Evolutionary conservation across 2,888 invertebrate species (phyloP).

Genomic region (Agonum fuliginosum): DNA sequence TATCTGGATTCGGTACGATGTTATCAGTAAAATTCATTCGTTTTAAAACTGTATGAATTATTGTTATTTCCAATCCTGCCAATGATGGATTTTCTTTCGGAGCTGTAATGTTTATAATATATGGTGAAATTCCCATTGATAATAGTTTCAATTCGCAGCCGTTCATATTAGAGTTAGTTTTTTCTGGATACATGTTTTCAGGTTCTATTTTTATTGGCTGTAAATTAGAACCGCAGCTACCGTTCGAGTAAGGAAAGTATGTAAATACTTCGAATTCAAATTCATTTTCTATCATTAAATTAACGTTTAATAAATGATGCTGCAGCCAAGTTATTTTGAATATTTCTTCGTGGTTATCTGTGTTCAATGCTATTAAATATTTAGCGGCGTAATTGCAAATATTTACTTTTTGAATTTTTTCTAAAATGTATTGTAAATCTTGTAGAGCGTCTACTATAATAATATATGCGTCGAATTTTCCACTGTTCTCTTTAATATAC

Average conservation of each 20-base stretch:
- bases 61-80: conserved; percentile 35
- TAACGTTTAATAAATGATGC: conserved; percentile 10
- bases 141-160: conserved; percentile 17
- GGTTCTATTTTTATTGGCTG: neutral
- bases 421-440: neutral
- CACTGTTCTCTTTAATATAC: neutral
- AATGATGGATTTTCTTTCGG: neutral
- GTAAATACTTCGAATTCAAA: neutral
- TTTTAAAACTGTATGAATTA: conserved; percentile 16
- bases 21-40: conserved; percentile 12
- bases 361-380: conserved; percentile 3
- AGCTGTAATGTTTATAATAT: conserved; percentile 27
- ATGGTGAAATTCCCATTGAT: conserved; percentile 14
- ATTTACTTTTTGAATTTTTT: neutral
- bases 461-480: conserved; percentile 1
- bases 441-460: neutral
- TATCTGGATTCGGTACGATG: conserved; percentile 4
- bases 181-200: conserved; percentile 7
- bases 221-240: neutral
- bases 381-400: conserved; percentile 8
- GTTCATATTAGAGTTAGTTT: conserved; percentile 21
- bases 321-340: conserved; percentile 19
- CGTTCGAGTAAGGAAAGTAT: conserved; percentile 11
- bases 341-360: conserved; percentile 14
- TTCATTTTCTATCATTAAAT: conserved; percentile 2